Percentiles rank a stretch among this genome's conserved stretches.
Evolutionary conservation across 2,888 invertebrate genomes (phyloP).

Genomic region (Monoplex corrugatus): DNA sequence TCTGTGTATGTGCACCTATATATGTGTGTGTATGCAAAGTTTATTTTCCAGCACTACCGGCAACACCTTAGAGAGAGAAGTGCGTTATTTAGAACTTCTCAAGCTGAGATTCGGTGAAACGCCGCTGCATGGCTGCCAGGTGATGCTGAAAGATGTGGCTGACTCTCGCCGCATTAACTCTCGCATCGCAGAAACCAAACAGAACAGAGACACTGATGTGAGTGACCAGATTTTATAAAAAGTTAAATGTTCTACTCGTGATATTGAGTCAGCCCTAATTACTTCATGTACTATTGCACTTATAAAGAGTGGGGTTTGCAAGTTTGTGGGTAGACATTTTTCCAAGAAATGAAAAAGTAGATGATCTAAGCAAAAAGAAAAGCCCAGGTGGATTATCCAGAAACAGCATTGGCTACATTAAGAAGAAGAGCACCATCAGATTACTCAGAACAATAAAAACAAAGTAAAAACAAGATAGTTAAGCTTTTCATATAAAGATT

Average conservation of each 20-base stretch:
- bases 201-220: constrained; percentile 61
- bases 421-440: too few relatives aligned
- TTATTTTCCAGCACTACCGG: not conserved
- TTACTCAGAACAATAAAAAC: too few relatives aligned
- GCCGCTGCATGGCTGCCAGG: constrained; percentile 98
- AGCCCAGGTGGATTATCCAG: too few relatives aligned
- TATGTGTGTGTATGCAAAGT: not conserved
- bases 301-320: too few relatives aligned
- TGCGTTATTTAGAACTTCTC: constrained; percentile 92
- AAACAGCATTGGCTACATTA: too few relatives aligned
- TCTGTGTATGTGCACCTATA: not conserved
- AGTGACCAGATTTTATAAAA: too few relatives aligned
- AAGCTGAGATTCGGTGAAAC: constrained; percentile 96
- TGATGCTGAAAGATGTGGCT: constrained; percentile 98
- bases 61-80: constrained; percentile 83
- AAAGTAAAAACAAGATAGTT: too few relatives aligned
- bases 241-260: too few relatives aligned
- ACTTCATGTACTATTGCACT: too few relatives aligned
- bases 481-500: too few relatives aligned
- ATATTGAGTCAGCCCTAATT: too few relatives aligned
- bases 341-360: not conserved
- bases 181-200: constrained; percentile 77
- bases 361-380: too few relatives aligned
- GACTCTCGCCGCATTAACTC: constrained; percentile 97
- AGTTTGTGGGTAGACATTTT: not conserved